Evolutionary conservation across 2,797 vertebrate genomes (phyloP).

Genomic region (Lophotriccus pileatus): DNA sequence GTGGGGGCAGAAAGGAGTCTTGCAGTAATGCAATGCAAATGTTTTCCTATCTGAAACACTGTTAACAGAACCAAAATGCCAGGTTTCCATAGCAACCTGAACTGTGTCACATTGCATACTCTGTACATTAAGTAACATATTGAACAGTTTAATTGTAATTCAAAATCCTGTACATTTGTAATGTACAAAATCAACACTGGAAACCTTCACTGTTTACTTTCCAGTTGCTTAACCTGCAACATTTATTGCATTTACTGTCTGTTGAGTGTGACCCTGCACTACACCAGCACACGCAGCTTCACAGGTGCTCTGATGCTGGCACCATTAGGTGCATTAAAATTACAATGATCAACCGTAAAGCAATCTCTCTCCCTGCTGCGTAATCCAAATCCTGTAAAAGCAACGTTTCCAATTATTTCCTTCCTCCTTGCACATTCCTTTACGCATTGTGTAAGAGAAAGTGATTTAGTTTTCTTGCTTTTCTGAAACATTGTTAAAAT

Average conservation of each 20-base stretch:
- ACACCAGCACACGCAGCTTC: background rate
- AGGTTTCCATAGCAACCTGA: conserved; percentile 54
- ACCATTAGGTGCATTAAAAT: background rate
- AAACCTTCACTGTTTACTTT: background rate
- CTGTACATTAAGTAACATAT: background rate
- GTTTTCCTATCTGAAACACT: background rate
- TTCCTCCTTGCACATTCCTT: background rate
- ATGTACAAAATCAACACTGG: background rate
- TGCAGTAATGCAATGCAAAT: background rate
- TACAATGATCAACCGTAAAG: background rate
- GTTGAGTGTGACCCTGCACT: background rate
- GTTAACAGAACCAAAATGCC: conserved; percentile 3
- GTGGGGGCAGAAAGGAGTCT: background rate
- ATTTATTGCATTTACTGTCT: background rate
- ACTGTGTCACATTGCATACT: background rate
- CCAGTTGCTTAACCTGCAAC: background rate
- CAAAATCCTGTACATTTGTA: background rate
- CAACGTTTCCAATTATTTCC: background rate
- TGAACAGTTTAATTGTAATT: background rate
- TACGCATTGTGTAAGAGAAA: background rate
- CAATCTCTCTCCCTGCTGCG: background rate
- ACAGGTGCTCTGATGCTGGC: background rate
- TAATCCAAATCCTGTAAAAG: background rate
- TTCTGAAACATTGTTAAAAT: background rate
- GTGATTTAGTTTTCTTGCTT: background rate